Conservation (phyloP, 2,797 vertebrate species). For the Tokudaia muenninki region DNA sequence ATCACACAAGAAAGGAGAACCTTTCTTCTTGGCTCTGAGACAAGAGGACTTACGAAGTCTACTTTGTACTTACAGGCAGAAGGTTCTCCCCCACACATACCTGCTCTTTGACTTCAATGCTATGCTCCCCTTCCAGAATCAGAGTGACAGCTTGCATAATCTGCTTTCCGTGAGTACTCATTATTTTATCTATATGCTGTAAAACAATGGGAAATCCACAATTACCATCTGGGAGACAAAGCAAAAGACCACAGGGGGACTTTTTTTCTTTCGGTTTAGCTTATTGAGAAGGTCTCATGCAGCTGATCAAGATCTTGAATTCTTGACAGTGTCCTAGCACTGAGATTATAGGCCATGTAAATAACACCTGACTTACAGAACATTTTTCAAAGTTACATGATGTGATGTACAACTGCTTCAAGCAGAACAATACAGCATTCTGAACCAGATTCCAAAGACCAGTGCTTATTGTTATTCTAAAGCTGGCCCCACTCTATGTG, state of each 20-base stretch:
- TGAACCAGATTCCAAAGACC: conserved; percentile 26
- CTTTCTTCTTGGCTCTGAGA: conserved; percentile 6
- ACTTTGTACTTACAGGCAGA: conserved; percentile 47
- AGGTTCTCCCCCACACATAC: conserved; percentile 86
- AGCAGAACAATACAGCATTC: not conserved
- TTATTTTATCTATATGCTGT: conserved; percentile 99
- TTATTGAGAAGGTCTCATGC: not conserved
- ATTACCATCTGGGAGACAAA: conserved; percentile 75
- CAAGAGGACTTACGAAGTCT: not conserved
- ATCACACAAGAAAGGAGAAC: not conserved
- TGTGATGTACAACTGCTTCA: conserved; percentile 34
- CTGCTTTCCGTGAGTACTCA: conserved; percentile 99
- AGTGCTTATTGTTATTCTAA: not conserved
- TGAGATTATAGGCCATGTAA: not conserved
- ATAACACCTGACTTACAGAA: not conserved
- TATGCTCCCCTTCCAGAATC: conserved; percentile 98
- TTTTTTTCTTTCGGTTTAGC: conserved; percentile 30
- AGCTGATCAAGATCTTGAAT: not conserved
- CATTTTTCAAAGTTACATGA: conserved; percentile 53
- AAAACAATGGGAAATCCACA: conserved; percentile 83
- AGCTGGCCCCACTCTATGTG: not conserved
- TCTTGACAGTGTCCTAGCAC: not conserved
- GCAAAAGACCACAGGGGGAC: not conserved
- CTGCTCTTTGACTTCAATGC: conserved; percentile 98
- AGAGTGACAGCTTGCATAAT: conserved; percentile 99